Evolutionary conservation across 2,113 vertebrate genomes (phyloP).

Genomic region (Hemiscyllium ocellatum): DNA sequence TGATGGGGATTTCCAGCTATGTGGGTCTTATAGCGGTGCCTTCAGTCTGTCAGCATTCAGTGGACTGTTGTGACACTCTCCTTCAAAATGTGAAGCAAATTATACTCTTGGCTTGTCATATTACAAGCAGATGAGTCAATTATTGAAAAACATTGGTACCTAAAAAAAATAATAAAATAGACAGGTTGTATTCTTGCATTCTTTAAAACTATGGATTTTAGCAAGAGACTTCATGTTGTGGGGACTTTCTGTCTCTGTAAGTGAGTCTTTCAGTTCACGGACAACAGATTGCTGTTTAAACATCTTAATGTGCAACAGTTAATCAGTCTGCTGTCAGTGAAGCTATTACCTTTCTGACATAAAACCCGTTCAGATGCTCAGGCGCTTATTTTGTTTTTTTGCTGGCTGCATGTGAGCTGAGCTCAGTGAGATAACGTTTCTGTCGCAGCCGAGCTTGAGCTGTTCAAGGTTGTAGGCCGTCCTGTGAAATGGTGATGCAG

Average conservation of each 20-base stretch:
- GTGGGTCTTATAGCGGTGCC: neutral
- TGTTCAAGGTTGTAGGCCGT: neutral
- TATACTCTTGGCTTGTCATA: neutral
- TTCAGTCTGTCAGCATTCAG: neutral
- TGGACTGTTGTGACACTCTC: neutral
- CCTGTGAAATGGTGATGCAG: neutral
- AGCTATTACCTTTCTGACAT: conserved; percentile 15
- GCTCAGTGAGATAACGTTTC: neutral
- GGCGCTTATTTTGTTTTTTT: neutral
- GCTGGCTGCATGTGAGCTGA: neutral
- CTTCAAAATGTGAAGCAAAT: neutral
- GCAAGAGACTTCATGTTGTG: neutral
- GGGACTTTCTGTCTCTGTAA: neutral
- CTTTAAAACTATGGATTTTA: neutral
- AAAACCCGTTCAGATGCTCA: neutral
- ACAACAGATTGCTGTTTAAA: conserved; percentile 12
- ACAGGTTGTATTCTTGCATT: neutral
- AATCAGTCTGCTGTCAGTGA: conserved; percentile 26
- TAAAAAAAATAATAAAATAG: neutral
- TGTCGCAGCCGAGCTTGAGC: neutral
- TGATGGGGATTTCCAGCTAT: neutral
- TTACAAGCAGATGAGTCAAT: neutral
- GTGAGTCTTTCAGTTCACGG: neutral
- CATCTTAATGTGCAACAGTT: neutral
- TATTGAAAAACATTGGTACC: neutral